Base-by-base conservation (phyloP, 2,888 invertebrate species). In the Drosophila lutescens region DNA sequence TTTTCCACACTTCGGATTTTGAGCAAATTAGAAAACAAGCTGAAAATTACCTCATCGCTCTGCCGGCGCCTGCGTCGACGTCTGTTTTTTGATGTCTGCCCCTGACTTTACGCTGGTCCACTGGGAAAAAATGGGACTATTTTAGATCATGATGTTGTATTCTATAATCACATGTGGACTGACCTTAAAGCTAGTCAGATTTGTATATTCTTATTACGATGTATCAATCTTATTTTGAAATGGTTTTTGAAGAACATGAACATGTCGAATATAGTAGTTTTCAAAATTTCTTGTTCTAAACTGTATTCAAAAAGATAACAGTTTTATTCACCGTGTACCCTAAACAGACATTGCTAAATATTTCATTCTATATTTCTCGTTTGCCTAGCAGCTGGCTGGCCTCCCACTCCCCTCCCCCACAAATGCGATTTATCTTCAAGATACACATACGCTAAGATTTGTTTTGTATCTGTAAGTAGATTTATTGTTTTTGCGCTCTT, bases 21-120 rank as follows among this genome's bases (percentile, higher is more conserved):
- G 53, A 56, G 56, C 46, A 63, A 72, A 58, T 61, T 57, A 47
- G 68, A 85, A 87, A 85, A 75, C 80, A 65, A 74, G 54, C 75
- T 62, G 62, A 73, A 67, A 80, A 85, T 85, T 85, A 85, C 85
- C 85, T 85, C 85, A 85, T 85, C 89, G 89, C 58, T 59, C 88
- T 76, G 80, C 68, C 68, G 66, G 78, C 69, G 66, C 53, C 40
- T 62, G 41, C 59, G 76, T 40, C 65, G 72, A 71, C 71, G 68
- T 67, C 68, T 86, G 58, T 30, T 58, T 58, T 58, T 58, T 58
- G 76, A 70, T 67, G 70, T 59, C 79, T 81, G 83, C 82, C 83
- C 83, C 88, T 83, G 89, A 89, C 86, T 83, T 85, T 88, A 71
- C 51, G 68, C 75, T 55, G 32, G 41, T 67, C 23, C 50, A 58